A percentile compares a stretch with the other conserved stretches of the same genome.
Evolutionary conservation across 2,797 vertebrate genomes (phyloP).

Genomic region (Macropodus opercularis): DNA sequence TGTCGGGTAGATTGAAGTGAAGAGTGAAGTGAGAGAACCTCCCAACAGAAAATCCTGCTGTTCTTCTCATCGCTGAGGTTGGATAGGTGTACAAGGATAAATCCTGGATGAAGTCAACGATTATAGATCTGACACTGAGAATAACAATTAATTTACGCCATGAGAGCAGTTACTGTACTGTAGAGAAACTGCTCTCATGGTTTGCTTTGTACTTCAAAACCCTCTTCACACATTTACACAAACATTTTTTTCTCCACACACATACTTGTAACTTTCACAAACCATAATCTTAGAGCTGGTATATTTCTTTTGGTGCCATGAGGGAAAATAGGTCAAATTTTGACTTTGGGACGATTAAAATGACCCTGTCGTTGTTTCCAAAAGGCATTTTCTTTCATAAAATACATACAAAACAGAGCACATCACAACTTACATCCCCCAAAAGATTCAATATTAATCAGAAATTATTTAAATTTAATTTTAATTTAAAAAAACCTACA

Average conservation of each 20-base stretch:
- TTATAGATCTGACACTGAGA: constrained; percentile 1
- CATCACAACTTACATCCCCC: constrained; percentile 26
- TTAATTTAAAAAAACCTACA: constrained; percentile 33
- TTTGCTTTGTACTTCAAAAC: constrained; percentile 19
- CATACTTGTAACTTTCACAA: constrained; percentile 12
- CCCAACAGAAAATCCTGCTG: constrained; percentile 8
- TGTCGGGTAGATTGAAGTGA: constrained; percentile 13
- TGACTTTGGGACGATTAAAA: constrained; percentile 43
- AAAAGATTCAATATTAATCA: constrained; percentile 29
- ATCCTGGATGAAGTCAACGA: constrained; percentile 5
- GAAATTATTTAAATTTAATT: constrained; percentile 51
- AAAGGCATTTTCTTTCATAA: constrained; percentile 31
- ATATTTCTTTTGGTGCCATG: constrained; percentile 36
- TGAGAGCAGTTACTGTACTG: neutral
- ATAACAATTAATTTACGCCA: too few relatives aligned
- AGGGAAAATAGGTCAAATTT: constrained; percentile 25
- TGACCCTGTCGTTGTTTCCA: constrained; percentile 48
- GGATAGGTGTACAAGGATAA: neutral
- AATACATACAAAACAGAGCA: constrained; percentile 50
- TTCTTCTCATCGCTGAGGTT: constrained; percentile 5
- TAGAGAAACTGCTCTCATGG: neutral
- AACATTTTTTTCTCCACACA: constrained; percentile 1
- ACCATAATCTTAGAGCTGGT: constrained; percentile 42
- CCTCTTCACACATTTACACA: constrained; percentile 3
- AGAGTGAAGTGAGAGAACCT: neutral